Percentiles rank a stretch among this genome's conserved stretches.
phyloP scores from a whole-genome alignment of 1,140 invertebrate genomes.

The Diuraphis noxia region DNA sequence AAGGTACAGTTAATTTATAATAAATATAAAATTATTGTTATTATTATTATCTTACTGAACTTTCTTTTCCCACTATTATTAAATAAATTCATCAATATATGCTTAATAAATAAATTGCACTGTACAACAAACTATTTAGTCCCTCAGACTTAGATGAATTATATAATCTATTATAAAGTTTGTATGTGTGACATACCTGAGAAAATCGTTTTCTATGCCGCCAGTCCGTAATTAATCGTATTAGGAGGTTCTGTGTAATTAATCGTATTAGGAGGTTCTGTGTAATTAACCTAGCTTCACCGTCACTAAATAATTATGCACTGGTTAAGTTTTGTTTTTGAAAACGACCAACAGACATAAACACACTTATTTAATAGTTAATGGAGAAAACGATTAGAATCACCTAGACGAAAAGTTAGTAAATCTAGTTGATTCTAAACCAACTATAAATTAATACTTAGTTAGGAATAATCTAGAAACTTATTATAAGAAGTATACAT shows the following conservation, averaged over 20 bases:
- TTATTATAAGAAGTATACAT: too few relatives aligned
- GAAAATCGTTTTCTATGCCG: slow-evolving; percentile 29
- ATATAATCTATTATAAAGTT: neutral
- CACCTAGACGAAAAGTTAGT: neutral
- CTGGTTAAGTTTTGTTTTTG: neutral
- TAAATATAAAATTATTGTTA: too few relatives aligned
- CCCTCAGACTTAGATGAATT: neutral
- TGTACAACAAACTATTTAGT: neutral
- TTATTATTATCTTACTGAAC: neutral
- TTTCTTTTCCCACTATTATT: too few relatives aligned
- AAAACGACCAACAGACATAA: neutral
- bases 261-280: neutral
- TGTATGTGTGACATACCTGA: neutral
- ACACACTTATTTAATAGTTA: slow-evolving; percentile 10
- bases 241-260: neutral
- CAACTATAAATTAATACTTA: neutral
- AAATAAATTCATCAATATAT: neutral
- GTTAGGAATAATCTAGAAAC: neutral
- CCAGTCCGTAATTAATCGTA: slow-evolving; percentile 5
- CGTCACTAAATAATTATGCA: neutral
- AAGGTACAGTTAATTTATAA: too few relatives aligned
- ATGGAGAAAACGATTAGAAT: neutral
- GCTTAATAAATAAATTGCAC: neutral
- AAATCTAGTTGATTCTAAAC: neutral
- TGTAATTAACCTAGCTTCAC: neutral